Evolutionary conservation across 2,797 vertebrate species (phyloP).

Genomic region (Alfaro cultratus): DNA sequence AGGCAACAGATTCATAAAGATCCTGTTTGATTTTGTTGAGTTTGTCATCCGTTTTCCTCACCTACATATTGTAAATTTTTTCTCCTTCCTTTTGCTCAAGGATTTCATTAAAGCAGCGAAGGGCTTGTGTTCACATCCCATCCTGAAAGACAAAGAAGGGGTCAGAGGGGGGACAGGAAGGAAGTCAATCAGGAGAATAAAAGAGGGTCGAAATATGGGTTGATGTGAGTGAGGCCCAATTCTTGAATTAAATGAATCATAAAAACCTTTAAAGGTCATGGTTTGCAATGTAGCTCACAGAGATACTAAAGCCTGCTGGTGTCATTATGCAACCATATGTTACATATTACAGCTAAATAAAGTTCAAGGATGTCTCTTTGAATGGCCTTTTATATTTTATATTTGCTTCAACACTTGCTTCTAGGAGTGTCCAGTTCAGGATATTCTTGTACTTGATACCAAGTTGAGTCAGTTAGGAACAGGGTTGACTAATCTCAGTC

Average conservation of each 20-base stretch:
- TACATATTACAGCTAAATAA: constrained; percentile 8
- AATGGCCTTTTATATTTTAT: not conserved
- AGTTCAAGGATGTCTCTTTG: constrained; percentile 6
- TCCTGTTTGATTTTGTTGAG: not conserved
- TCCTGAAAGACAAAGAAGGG: constrained; percentile 35
- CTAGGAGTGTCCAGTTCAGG: not conserved
- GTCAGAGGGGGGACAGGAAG: constrained; percentile 8
- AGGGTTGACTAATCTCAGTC: not conserved
- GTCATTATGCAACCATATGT: constrained; percentile 23
- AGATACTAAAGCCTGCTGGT: constrained; percentile 23
- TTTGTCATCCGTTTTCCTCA: constrained; percentile 16
- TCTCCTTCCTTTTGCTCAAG: constrained; percentile 11
- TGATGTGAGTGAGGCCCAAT: constrained; percentile 3
- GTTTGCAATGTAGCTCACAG: constrained; percentile 33
- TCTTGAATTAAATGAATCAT: constrained; percentile 2
- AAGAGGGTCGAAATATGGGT: constrained; percentile 24
- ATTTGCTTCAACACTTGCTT: not conserved
- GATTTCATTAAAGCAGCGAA: constrained; percentile 29
- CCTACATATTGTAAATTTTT: constrained; percentile 12
- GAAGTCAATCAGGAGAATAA: constrained; percentile 49
- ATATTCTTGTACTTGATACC: not conserved
- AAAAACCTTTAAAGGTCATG: constrained; percentile 13
- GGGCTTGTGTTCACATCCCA: constrained; percentile 36
- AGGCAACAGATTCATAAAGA: constrained; percentile 30
- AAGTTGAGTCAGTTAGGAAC: not conserved